Percentiles rank a stretch among this genome's conserved stretches.
phyloP scores from a whole-genome alignment of 2,113 vertebrate species.

The Turnix velox region DNA sequence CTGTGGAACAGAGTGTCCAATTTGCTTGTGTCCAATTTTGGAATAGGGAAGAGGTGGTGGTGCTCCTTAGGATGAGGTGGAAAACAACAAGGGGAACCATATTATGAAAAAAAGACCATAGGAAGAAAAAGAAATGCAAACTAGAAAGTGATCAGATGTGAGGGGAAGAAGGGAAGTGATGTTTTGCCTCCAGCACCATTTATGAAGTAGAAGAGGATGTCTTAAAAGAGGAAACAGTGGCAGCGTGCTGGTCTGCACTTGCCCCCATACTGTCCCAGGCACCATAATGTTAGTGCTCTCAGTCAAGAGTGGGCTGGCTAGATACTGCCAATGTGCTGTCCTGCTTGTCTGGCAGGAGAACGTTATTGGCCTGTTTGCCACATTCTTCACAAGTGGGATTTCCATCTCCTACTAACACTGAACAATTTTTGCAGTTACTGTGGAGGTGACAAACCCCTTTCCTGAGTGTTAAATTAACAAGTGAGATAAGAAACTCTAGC shows the following conservation, averaged over 20 bases:
- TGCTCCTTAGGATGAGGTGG: not conserved
- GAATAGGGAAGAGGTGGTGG: constrained; percentile 48
- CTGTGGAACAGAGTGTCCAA: not conserved
- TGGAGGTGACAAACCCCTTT: not conserved
- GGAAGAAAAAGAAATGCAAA: not conserved
- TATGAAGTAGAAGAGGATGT: not conserved
- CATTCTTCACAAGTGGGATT: not conserved
- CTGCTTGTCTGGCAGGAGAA: not conserved
- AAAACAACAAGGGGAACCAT: not conserved
- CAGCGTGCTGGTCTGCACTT: not conserved
- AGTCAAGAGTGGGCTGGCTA: not conserved
- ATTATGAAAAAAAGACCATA: not conserved
- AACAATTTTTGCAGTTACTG: not conserved
- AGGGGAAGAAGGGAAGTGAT: not conserved
- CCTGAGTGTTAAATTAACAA: rapidly evolving
- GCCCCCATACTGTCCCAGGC: not conserved
- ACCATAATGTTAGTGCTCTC: not conserved
- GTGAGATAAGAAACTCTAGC: not conserved
- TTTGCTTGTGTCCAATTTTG: not conserved
- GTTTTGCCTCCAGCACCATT: not conserved
- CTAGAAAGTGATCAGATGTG: not conserved
- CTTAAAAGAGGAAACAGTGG: rapidly evolving
- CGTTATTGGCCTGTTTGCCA: not conserved
- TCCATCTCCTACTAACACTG: not conserved
- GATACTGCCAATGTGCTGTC: not conserved